Conservation (phyloP, 2,797 vertebrate genomes). For the Synanceia verrucosa region DNA sequence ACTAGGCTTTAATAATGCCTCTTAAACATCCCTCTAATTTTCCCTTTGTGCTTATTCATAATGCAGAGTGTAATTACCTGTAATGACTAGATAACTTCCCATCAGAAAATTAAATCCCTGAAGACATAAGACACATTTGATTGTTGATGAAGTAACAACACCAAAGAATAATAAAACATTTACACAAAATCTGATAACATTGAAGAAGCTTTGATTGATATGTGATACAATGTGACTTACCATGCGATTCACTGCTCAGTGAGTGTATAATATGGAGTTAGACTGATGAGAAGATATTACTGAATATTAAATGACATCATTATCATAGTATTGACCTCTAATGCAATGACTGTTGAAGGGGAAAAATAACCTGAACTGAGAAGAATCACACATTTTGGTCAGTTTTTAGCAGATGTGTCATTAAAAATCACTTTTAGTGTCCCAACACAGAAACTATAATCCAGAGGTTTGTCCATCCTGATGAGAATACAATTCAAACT, state of each 20-base stretch:
- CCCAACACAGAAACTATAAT: background rate
- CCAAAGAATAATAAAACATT: background rate
- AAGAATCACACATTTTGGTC: slow-evolving; percentile 11
- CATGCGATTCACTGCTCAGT: background rate
- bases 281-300: background rate
- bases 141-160: slow-evolving; percentile 5
- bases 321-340: background rate
- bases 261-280: background rate
- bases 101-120: slow-evolving; percentile 9
- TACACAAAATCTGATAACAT: background rate
- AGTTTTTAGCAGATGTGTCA: background rate
- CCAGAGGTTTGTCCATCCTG: background rate
- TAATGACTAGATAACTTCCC: slow-evolving; percentile 8
- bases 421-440: slow-evolving; percentile 7
- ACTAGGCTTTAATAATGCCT: slow-evolving; percentile 9
- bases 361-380: background rate
- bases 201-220: too few relatives aligned
- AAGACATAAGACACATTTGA: slow-evolving; percentile 5
- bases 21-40: background rate
- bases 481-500: background rate
- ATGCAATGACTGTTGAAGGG: background rate
- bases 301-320: background rate
- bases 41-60: slow-evolving; percentile 27
- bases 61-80: background rate
- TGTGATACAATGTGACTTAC: background rate